phyloP scores from a whole-genome alignment of 2,113 vertebrate genomes.

The Ursus arctos region DNA sequence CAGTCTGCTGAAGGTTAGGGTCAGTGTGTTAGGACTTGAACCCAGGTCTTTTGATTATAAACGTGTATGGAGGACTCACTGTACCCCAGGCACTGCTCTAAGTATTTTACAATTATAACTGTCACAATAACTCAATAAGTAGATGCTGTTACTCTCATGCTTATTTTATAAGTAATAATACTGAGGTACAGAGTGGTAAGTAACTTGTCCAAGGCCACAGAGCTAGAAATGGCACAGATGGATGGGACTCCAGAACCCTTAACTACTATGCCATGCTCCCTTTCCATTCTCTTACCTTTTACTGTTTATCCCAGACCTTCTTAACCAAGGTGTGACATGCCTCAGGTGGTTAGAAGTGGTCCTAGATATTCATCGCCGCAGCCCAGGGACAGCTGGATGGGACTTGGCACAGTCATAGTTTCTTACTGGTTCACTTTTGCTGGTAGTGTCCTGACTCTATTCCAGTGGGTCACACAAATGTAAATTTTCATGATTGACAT shows the following conservation, averaged over 20 bases:
- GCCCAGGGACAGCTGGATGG: neutral
- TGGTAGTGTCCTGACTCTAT: neutral
- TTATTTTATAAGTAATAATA: neutral
- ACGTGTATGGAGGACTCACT: neutral
- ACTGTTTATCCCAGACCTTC: neutral
- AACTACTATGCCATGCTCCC: accelerated
- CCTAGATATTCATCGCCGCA: neutral
- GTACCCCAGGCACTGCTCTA: neutral
- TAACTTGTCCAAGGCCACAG: neutral
- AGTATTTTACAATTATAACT: neutral
- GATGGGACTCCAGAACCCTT: neutral
- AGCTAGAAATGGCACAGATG: neutral
- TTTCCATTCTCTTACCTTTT: neutral
- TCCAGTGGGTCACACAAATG: neutral
- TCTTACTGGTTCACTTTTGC: neutral
- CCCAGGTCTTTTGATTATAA: neutral
- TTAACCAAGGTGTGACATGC: neutral
- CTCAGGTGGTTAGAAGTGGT: neutral
- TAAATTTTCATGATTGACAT: neutral
- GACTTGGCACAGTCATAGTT: neutral
- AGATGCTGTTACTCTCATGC: neutral
- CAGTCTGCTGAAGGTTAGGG: neutral
- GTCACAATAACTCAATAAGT: neutral
- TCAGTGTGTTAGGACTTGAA: neutral
- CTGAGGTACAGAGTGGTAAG: neutral